A percentile compares a stretch with the other conserved stretches of the same genome.
phyloP scores from a whole-genome alignment of 2,113 vertebrate species.

The Pungitius pungitius region DNA sequence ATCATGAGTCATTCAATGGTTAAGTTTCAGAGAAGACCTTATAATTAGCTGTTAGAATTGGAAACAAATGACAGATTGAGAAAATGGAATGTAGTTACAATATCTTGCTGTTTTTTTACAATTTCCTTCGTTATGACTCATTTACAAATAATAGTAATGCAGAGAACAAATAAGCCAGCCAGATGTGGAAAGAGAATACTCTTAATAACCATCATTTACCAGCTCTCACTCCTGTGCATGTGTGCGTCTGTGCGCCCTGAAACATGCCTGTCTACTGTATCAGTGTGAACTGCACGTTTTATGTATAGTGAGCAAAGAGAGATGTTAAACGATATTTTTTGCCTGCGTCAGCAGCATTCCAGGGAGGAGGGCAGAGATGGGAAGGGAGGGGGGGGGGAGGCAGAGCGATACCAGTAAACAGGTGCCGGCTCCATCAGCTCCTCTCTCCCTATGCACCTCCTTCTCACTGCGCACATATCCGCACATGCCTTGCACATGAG shows the following conservation, averaged over 20 bases:
- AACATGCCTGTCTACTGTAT: conserved; percentile 44
- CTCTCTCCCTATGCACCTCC: conserved; percentile 42
- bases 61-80: background rate
- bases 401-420: conserved; percentile 70
- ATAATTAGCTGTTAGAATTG: background rate
- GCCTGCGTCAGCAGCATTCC: conserved; percentile 80
- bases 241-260: background rate
- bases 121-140: background rate
- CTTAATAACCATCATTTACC: conserved; percentile 8
- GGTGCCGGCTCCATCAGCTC: conserved; percentile 65
- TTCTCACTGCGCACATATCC: conserved; percentile 31
- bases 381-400: conserved; percentile 17
- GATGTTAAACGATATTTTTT: conserved; percentile 77
- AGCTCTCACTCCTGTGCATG: conserved; percentile 3
- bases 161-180: conserved; percentile 10
- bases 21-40: conserved; percentile 1
- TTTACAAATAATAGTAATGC: background rate
- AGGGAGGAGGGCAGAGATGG: conserved; percentile 47
- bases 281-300: conserved; percentile 56
- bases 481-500: conserved; percentile 32
- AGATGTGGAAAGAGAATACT: conserved; percentile 20
- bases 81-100: background rate
- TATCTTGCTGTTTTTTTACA: conserved; percentile 1
- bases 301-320: conserved; percentile 72
- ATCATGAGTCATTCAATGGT: conserved; percentile 11